These are phyloP conservation scores for Drosophila nr. fundita DNA, from an alignment of 2,888 invertebrate genomes.

Conservation along the genomic window DNA sequence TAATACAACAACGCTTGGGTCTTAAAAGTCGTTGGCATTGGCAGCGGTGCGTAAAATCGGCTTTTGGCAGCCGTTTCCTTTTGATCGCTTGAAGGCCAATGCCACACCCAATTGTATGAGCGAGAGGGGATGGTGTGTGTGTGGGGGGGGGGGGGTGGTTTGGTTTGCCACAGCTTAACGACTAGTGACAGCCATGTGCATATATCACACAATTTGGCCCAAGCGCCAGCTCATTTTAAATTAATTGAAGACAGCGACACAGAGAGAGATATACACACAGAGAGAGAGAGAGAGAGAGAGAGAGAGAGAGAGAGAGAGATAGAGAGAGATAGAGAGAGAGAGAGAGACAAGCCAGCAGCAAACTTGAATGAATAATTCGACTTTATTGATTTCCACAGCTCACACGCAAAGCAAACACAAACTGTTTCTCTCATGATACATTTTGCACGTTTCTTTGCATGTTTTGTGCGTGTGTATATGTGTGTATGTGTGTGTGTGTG, in stretches of 20 bases:
- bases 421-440: slow-evolving; percentile 34
- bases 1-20: slow-evolving; percentile 16
- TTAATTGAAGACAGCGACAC: slow-evolving; percentile 43
- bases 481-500: neutral
- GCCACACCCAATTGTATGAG: neutral
- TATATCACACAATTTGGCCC: slow-evolving; percentile 29
- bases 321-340: neutral
- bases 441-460: slow-evolving; percentile 21
- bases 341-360: slow-evolving; percentile 5
- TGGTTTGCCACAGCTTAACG: neutral
- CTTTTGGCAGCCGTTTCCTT: slow-evolving; percentile 21
- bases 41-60: slow-evolving; percentile 46
- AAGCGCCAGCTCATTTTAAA: slow-evolving; percentile 52
- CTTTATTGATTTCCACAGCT: slow-evolving; percentile 58
- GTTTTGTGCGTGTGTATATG: neutral
- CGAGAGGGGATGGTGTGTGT: neutral
- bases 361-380: slow-evolving; percentile 57
- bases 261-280: neutral
- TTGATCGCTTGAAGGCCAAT: slow-evolving; percentile 5
- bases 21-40: slow-evolving; percentile 37
- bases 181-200: slow-evolving; percentile 19
- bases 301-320: neutral
- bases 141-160: neutral
- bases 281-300: neutral
- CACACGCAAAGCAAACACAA: slow-evolving; percentile 19